Evolutionary conservation across 1,140 invertebrate genomes (phyloP), one percentile per base, ranked within the genome.

Genomic region (Bombus sibiricus): DNA sequence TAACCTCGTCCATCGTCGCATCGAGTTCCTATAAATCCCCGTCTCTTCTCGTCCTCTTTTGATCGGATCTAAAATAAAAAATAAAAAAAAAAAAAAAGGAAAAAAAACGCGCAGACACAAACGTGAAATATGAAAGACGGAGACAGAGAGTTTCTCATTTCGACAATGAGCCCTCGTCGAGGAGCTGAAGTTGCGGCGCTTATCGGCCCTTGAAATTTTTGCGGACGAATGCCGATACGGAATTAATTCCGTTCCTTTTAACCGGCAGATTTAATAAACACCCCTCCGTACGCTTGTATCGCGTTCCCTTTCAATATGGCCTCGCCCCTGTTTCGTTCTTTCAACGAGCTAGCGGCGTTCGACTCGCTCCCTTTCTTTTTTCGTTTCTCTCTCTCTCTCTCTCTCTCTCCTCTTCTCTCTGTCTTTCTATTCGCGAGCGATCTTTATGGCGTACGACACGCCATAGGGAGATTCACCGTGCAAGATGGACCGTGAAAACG

Each of bases 221-320:
- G 69, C 71, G 80, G 72, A 85, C 82, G 74, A 84, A 89, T 89
- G 74, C 78, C 57, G 73, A 86, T 83, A 81, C 83, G 78, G 69
- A 90, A 90, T 90, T 88, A 90, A 90, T 90, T 88, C 82, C 88
- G 66, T 88, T 88, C 88, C 88, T 82, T 88, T 90, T 90, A 90
- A 88, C 81, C 43, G 72, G 74, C n/a, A 90, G 89, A 90, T 90
- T 90, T 90, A 90, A 90, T 90, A 90, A 88, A 90, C 88, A 90
- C 73, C 77, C 80, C 71, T 57, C 74, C 66, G 71, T 64, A 53
- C 62, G 32, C 47, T 32, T 39, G 72, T 74, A 86, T 86, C 88
- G 84, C 80, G 72, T 64, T 73, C 86, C 86, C 86, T 86, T 89
- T 90, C 74, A 81, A 76, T 81, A 77, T 75, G 59, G 77, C 77